Evolutionary conservation across 2,888 invertebrate genomes (phyloP), one percentile per base, ranked within the genome.

Genomic region (Notocelia uddmanniana): DNA sequence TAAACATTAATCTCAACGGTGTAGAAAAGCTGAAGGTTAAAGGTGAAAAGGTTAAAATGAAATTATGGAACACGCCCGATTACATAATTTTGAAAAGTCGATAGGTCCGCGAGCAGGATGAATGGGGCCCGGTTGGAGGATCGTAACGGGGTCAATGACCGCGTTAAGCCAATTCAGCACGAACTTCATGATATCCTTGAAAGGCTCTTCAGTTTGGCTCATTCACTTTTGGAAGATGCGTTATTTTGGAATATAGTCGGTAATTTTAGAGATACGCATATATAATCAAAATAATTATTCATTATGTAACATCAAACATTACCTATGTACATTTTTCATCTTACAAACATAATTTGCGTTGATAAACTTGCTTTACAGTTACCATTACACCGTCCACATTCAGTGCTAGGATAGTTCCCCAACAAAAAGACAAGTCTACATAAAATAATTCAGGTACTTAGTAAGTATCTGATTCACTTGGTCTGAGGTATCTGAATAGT

Each of bases 61-160:
- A 11, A 19, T 23, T 21, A n/a, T 9, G 45, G 52, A 66, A 62
- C 26, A 68, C 72, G 62, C 70, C 70, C 62, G 55, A 62, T 68
- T 72, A 72, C 62, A 68, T 72, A 68, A 72, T 72, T 72, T 72
- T 72, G 72, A 72, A 68, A 72, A 72, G 72, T 72, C 72, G 72
- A 72, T 72, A 72, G 67, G 67, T 62, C 57, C 72, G 60, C 63
- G 45, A 18, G 41, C 31, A 62, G 60, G 66, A 68, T 68, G 72
- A 62, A 71, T 64, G 69, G 34, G 52, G 58, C 50, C 48, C 52
- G 69, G 67, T 54, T 52, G 64, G 50, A 52, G 64, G 60, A 62
- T 50, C 50, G 62, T 50, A 68, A 41, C 50, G 72, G 37, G 72
- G 72, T 62, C 72, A 68, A 57, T 23, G 68, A 50, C 72, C 62